Percentiles rank a stretch among this genome's conserved stretches.
These are phyloP conservation scores for Pemphigus obesinymphae DNA, from an alignment of 1,140 invertebrate species.

Conservation along the genomic window DNA sequence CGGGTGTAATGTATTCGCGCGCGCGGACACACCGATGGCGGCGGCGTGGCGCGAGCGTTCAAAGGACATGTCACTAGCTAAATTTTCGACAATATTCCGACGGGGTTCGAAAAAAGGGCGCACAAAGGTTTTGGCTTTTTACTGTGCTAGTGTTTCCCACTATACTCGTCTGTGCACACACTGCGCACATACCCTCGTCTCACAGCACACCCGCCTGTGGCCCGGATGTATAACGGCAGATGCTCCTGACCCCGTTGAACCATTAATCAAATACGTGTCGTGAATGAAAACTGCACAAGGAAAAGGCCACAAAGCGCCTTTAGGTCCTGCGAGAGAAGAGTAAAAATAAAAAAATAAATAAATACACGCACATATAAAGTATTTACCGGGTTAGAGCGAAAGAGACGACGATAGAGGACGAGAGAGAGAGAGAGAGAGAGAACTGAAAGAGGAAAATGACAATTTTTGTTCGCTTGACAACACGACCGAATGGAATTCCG, in stretches of 20 bases:
- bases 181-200: background rate
- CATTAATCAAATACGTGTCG: conserved; percentile 42
- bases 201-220: background rate
- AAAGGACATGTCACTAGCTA: conserved; percentile 33
- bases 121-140: conserved; percentile 41
- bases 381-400: background rate
- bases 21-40: conserved; percentile 13
- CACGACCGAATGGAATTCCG: background rate
- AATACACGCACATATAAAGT: background rate
- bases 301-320: conserved; percentile 33
- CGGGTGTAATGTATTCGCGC: conserved; percentile 36
- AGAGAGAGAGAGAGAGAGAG: background rate
- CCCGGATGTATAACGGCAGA: conserved; percentile 34
- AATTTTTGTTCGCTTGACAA: background rate
- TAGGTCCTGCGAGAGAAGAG: background rate
- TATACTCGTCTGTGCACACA: background rate
- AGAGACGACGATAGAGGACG: background rate
- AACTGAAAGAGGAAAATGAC: background rate
- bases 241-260: conserved; percentile 40
- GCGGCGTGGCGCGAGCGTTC: conserved; percentile 8
- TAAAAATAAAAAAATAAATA: background rate
- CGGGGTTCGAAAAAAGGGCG: conserved; percentile 11
- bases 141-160: background rate
- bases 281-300: conserved; percentile 40
- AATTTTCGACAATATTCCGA: conserved; percentile 39